Percentiles rank a stretch among this genome's conserved stretches.
phyloP scores from a whole-genome alignment of 2,888 invertebrate genomes.

The Eupithecia centaureata region DNA sequence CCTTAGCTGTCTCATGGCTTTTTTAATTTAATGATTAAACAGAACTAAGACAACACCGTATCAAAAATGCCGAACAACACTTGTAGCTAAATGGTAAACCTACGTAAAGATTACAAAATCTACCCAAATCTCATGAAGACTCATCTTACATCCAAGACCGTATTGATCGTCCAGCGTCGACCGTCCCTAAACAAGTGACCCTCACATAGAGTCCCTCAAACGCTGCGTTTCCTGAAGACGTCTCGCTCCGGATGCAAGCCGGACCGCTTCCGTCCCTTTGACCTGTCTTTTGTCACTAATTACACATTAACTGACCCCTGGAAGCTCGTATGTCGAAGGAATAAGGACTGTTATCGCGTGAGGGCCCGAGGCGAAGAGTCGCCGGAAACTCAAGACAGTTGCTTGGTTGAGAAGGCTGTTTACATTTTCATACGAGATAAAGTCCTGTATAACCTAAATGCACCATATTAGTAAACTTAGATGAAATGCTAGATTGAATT shows the following conservation, averaged over 20 bases:
- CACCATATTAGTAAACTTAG: background rate
- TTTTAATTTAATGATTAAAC: no score
- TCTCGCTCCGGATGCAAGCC: conserved; percentile 70
- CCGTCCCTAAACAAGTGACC: conserved; percentile 40
- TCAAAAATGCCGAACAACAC: no score
- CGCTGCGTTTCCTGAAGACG: conserved; percentile 65
- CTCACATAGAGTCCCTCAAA: conserved; percentile 51
- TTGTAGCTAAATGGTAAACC: background rate
- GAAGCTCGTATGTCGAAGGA: conserved; percentile 40
- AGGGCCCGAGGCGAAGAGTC: conserved; percentile 51
- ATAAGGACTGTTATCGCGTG: conserved; percentile 52
- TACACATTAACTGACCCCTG: conserved; percentile 57
- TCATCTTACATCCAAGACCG: background rate
- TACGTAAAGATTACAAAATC: background rate
- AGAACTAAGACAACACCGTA: no score
- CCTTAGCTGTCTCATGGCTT: no score
- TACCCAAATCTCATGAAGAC: background rate
- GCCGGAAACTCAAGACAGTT: conserved; percentile 69
- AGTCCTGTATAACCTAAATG: conserved; percentile 1
- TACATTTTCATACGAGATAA: conserved; percentile 46
- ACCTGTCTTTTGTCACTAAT: conserved; percentile 73
- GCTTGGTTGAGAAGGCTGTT: conserved; percentile 51
- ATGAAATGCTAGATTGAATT: no score
- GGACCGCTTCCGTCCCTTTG: conserved; percentile 80
- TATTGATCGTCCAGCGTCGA: background rate